Evolutionary conservation across 2,888 invertebrate species (phyloP).

Genomic region (Limnephilus lunatus): DNA sequence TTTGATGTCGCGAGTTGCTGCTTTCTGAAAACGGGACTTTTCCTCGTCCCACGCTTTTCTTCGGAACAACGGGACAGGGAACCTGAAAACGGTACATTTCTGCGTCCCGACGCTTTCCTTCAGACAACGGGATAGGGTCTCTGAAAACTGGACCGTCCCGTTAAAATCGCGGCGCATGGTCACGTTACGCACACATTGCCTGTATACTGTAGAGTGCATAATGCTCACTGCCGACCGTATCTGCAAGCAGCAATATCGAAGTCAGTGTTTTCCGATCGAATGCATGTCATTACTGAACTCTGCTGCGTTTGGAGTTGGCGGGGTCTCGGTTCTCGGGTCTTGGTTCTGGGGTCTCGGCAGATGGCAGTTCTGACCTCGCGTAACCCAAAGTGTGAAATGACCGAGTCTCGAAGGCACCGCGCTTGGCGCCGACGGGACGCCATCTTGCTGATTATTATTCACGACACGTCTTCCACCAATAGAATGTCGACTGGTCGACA

Average conservation of each 20-base stretch:
- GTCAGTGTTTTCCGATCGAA: background rate
- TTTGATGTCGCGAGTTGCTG: too few species aligned
- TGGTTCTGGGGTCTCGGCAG: background rate
- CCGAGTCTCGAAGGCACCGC: background rate
- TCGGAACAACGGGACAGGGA: too few species aligned
- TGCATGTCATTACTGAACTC: conserved; percentile 2
- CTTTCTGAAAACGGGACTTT: too few species aligned
- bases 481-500: conserved; percentile 26
- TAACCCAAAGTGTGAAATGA: conserved; percentile 26
- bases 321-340: background rate
- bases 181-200: background rate
- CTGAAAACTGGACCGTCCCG: too few species aligned
- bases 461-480: conserved; percentile 30
- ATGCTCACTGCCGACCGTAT: background rate
- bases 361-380: conserved; percentile 22
- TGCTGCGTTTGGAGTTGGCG: background rate
- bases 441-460: conserved; percentile 18
- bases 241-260: background rate
- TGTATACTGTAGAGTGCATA: background rate
- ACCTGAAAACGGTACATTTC: too few species aligned
- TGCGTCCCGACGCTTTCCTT: too few species aligned
- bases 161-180: too few species aligned
- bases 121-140: too few species aligned
- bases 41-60: too few species aligned
- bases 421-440: conserved; percentile 23